phyloP scores from a whole-genome alignment of 1,140 invertebrate species.

The Neodiprion virginianus region DNA sequence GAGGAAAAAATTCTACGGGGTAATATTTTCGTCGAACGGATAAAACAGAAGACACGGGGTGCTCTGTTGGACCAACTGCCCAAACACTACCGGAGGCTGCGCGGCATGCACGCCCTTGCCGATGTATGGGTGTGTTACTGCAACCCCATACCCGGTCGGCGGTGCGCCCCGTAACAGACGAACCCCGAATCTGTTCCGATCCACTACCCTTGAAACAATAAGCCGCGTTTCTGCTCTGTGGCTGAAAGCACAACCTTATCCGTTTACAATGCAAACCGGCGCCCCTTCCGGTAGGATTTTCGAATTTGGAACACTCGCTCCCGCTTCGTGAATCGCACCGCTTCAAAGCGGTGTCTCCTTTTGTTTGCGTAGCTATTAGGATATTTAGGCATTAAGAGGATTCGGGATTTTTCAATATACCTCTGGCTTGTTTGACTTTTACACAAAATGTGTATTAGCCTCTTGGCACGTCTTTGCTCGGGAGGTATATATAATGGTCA shows the following conservation, averaged over 20 bases:
- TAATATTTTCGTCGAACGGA: neutral
- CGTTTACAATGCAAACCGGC: slow-evolving; percentile 59
- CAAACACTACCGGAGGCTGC: slow-evolving; percentile 45
- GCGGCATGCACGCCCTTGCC: slow-evolving; percentile 30
- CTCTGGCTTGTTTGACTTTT: neutral
- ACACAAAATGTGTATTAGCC: neutral
- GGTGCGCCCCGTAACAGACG: slow-evolving; percentile 3
- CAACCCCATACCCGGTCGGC: neutral
- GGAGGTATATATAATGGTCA: no score
- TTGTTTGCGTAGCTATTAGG: slow-evolving; percentile 62
- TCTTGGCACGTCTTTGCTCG: neutral
- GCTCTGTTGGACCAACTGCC: slow-evolving; percentile 48
- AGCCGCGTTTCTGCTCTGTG: slow-evolving; percentile 41
- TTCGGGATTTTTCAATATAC: neutral
- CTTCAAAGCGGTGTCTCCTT: slow-evolving; percentile 18
- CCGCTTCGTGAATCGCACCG: slow-evolving; percentile 30
- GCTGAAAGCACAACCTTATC: slow-evolving; percentile 57
- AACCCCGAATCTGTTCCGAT: slow-evolving; percentile 39
- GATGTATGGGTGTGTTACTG: neutral
- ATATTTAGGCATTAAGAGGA: slow-evolving; percentile 48
- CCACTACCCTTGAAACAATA: slow-evolving; percentile 48
- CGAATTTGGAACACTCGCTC: slow-evolving; percentile 40
- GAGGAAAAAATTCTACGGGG: neutral
- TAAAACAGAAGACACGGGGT: neutral
- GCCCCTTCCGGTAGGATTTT: slow-evolving; percentile 52